phyloP scores from a whole-genome alignment of 2,797 vertebrate species.

The Phoebastria nigripes region DNA sequence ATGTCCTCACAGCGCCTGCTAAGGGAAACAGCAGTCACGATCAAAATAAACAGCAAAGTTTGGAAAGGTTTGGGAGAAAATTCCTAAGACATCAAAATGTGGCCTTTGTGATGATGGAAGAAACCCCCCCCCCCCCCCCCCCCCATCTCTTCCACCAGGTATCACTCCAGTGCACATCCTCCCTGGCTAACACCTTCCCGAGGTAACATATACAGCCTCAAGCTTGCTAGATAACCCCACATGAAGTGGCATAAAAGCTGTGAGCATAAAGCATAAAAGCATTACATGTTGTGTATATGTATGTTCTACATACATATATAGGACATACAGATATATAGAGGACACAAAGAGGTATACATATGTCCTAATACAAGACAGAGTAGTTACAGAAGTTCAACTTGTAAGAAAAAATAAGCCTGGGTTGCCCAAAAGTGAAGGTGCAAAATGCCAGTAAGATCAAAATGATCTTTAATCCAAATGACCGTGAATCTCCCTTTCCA shows the following conservation, averaged over 20 bases:
- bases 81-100: background rate
- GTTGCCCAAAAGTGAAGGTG: background rate
- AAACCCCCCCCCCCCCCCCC: fast-evolving
- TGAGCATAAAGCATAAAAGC: background rate
- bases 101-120: background rate
- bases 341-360: background rate
- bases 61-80: background rate
- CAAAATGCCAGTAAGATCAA: background rate
- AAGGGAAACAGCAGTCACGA: background rate
- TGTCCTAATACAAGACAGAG: background rate
- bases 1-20: background rate
- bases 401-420: background rate
- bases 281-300: background rate
- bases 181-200: background rate
- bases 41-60: background rate
- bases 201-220: fast-evolving
- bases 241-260: background rate
- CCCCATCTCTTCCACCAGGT: background rate
- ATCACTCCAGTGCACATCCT: background rate
- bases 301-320: background rate
- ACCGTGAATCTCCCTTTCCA: fast-evolving
- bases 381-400: background rate
- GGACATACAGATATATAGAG: background rate
- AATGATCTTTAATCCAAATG: background rate
- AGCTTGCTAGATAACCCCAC: background rate